Conservation (phyloP, 1,140 invertebrate species). For the Heterodera carotae region DNA sequence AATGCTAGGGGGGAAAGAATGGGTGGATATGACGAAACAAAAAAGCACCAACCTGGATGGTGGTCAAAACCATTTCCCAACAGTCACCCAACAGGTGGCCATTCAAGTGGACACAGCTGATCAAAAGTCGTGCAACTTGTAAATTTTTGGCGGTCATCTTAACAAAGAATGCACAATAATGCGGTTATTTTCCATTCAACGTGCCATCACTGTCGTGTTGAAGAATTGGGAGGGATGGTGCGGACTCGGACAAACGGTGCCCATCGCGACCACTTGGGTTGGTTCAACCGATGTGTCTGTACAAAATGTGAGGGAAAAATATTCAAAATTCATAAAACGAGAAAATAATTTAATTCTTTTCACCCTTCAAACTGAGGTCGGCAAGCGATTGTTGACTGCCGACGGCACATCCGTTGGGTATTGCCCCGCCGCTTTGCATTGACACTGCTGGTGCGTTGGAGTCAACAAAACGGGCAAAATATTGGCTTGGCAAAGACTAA, state of each 20-base stretch:
- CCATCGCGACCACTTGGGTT: constrained; percentile 59
- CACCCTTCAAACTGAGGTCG: constrained; percentile 13
- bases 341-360: no score
- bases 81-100: constrained; percentile 86
- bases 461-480: constrained; percentile 71
- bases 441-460: constrained; percentile 29
- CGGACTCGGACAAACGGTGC: constrained; percentile 67
- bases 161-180: no score
- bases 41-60: constrained; percentile 72
- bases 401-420: constrained; percentile 23
- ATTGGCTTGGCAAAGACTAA: constrained; percentile 89
- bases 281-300: constrained; percentile 14
- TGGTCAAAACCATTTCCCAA: constrained; percentile 92
- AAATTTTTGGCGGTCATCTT: constrained; percentile 93
- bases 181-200: no score
- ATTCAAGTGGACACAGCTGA: constrained; percentile 85
- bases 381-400: constrained; percentile 3
- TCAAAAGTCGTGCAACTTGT: constrained; percentile 86
- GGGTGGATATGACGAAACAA: not conserved
- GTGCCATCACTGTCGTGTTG: constrained; percentile 88
- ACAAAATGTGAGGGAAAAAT: not conserved
- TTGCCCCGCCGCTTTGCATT: constrained; percentile 15
- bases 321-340: no score
- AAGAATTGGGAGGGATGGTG: constrained; percentile 72
- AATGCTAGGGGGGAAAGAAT: constrained; percentile 70